Conservation (phyloP, 1,140 invertebrate genomes). For the Lordiphosa collinella region DNA sequence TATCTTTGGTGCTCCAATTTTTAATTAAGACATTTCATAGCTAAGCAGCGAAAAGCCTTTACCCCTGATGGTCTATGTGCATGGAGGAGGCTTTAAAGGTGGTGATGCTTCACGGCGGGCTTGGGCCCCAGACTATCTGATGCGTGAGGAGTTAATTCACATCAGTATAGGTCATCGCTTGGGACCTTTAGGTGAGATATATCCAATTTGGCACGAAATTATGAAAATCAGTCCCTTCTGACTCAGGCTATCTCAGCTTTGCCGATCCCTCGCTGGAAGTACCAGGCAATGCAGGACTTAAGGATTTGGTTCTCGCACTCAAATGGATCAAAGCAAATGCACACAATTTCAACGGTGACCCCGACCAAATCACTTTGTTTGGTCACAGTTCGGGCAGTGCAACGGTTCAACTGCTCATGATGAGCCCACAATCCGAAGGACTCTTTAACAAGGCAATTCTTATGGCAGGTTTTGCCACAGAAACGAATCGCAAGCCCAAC, state of each 20-base stretch:
- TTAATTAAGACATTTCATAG: conserved; percentile 2
- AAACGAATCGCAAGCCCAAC: conserved; percentile 19
- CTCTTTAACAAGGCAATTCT: conserved; percentile 83
- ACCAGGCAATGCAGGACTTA: conserved; percentile 82
- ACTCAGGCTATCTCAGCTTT: conserved; percentile 81
- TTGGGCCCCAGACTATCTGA: conserved; percentile 82
- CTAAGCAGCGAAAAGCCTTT: conserved; percentile 40
- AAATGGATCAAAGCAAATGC: conserved; percentile 83
- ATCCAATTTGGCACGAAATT: not conserved
- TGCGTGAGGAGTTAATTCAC: conserved; percentile 80
- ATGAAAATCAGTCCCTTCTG: not conserved
- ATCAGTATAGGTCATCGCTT: conserved; percentile 80
- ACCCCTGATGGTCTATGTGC: conserved; percentile 86
- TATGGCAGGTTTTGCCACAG: conserved; percentile 81
- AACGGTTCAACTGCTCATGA: conserved; percentile 58
- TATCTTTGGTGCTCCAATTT: no score
- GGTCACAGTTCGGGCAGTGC: conserved; percentile 81
- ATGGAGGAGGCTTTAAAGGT: conserved; percentile 84
- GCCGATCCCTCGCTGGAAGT: conserved; percentile 83
- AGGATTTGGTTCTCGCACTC: conserved; percentile 81
- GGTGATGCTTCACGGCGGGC: conserved; percentile 78
- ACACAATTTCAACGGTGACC: conserved; percentile 82
- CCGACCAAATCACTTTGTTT: conserved; percentile 81
- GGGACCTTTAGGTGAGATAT: conserved; percentile 74
- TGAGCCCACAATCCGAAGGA: conserved; percentile 72